These are phyloP conservation scores for Mastacembelus armatus DNA, from an alignment of 2,797 vertebrate species.

Conservation along the genomic window DNA sequence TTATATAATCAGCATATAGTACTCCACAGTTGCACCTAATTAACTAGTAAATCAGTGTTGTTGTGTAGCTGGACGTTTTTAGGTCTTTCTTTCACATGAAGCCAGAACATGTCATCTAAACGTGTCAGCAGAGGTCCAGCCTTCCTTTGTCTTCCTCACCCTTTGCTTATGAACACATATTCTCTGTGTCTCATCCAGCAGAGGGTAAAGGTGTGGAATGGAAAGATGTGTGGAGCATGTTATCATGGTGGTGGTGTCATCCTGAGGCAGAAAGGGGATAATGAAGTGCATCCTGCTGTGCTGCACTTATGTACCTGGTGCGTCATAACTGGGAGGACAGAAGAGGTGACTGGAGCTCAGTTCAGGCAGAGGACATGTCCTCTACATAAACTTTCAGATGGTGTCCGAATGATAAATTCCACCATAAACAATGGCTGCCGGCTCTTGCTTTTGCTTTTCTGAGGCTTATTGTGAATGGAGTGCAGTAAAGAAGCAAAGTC, in stretches of 20 bases:
- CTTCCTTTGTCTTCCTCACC: no score
- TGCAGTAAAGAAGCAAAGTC: background rate
- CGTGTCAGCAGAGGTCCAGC: no score
- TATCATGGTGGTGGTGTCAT: conserved; percentile 5
- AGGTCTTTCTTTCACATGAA: no score
- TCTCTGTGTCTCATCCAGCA: background rate
- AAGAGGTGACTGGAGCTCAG: background rate
- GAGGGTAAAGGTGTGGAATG: background rate
- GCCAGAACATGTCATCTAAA: no score
- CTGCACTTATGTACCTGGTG: background rate
- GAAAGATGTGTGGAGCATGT: background rate
- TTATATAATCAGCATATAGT: no score
- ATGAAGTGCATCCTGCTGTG: background rate
- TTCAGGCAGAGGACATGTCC: background rate
- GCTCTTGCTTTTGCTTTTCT: background rate
- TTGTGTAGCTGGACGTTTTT: no score
- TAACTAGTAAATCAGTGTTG: no score
- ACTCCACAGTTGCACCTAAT: no score
- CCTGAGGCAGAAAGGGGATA: background rate
- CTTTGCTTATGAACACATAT: background rate
- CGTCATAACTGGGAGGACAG: conserved; percentile 4
- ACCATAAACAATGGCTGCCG: background rate
- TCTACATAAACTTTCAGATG: background rate
- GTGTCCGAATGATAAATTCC: background rate
- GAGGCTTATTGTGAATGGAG: background rate